Conservation (phyloP, 2,888 invertebrate species). For the Athalia circularis region DNA sequence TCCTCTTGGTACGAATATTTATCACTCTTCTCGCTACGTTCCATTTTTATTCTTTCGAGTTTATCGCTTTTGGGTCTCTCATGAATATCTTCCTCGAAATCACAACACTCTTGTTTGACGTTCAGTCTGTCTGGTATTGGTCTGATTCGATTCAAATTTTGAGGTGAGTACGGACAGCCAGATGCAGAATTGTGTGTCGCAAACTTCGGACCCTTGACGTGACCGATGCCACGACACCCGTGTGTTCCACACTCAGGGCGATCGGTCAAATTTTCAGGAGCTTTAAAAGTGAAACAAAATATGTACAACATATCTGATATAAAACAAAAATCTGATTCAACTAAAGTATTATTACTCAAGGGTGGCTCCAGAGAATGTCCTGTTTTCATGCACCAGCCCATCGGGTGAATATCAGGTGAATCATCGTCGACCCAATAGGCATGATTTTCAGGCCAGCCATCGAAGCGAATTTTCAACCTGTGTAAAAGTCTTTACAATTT, state of each 20-base stretch:
- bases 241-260: constrained; percentile 86
- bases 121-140: constrained; percentile 75
- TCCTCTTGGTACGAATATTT: constrained; percentile 39
- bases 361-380: constrained; percentile 92
- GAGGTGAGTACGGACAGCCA: constrained; percentile 85
- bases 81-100: constrained; percentile 66
- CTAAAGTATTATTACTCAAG: constrained; percentile 78
- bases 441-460: constrained; percentile 91
- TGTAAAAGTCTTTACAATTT: not conserved
- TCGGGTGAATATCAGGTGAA: constrained; percentile 91
- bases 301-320: constrained; percentile 24
- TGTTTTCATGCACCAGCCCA: constrained; percentile 93
- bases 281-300: constrained; percentile 70
- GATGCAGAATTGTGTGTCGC: constrained; percentile 83
- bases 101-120: constrained; percentile 72
- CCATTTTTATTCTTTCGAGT: constrained; percentile 65
- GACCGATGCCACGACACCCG: constrained; percentile 94
- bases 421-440: constrained; percentile 95
- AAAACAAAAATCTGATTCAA: constrained; percentile 25
- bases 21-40: constrained; percentile 59
- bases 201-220: constrained; percentile 86
- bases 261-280: constrained; percentile 79
- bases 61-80: constrained; percentile 66
- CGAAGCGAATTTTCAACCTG: constrained; percentile 82
- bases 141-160: constrained; percentile 76